Base-by-base conservation (phyloP, 2,113 vertebrate species). In the Sinocyclocheilus anshuiensis region DNA sequence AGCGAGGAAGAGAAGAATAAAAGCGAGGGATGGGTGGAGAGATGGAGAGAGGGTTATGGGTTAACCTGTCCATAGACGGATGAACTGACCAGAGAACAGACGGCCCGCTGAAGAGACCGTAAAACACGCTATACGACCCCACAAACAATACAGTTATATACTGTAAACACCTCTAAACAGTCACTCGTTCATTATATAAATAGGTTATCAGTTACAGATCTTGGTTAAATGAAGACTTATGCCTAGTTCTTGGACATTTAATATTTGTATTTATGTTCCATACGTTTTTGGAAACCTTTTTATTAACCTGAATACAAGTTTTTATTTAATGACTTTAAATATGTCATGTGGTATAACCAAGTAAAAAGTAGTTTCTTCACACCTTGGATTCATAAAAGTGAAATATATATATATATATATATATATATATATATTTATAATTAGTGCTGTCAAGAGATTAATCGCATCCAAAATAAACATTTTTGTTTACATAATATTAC, bases 1-100 rank as follows among this genome's bases (percentile, higher is more conserved):
- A 95, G 96, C 96, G 53, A 74, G 69, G 57, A 86, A 53, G n/a
- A 72, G 33, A 53, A 22, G 77, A 84, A 84, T 50, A 88, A 84
- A 86, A 84, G 84, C 75, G 0, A 53, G 59, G 88, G 84, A 89
- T 87, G 45, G 83, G 91, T 86, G 20, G 84, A 82, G 76, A 69
- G 63, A 76, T 33, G 75, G 63, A 75, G 75, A 79, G 80, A 86
- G 75, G 55, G 91, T 92, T 91, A 87, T 67, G 36, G 81, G 87
- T 84, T 24, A 20, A 61, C 50, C 65, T 50, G 74, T 79, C 75
- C 22, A 39, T 71, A 87, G 74, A 26, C 26, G 26, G 26, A 87
- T 87, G 83, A 90, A 89, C 82, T 89, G 90, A 76, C 80, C 76
- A 71, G n/a, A 67, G 84, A 24, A 48, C n/a, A 13, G 61, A 42